Conservation (phyloP, 2,888 invertebrate genomes). For the Lysandra bellargus region DNA sequence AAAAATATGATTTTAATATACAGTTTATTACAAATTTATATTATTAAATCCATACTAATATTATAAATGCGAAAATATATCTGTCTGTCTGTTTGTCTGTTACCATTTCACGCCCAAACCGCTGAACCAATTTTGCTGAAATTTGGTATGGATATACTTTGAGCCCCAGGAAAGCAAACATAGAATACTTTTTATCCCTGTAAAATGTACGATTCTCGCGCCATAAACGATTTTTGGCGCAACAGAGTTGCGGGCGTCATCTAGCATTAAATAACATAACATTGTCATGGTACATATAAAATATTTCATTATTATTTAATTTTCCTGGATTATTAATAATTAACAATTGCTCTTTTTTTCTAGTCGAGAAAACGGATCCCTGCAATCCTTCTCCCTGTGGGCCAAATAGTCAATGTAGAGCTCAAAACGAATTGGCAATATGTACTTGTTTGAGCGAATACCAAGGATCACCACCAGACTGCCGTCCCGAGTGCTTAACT, state of each 20-base stretch:
- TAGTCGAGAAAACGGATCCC: constrained; percentile 64
- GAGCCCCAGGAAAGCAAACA: no score
- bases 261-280: not conserved
- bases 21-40: not conserved
- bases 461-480: constrained; percentile 85
- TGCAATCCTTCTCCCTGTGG: constrained; percentile 90
- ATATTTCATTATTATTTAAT: not conserved
- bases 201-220: no score
- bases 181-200: no score
- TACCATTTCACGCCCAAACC: no score
- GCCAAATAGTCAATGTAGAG: constrained; percentile 83
- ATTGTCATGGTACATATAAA: not conserved
- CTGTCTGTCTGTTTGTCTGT: no score
- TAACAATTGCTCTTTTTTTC: constrained; percentile 43
- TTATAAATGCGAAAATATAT: no score
- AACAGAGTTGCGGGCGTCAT: no score
- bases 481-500: constrained; percentile 85
- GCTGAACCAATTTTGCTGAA: no score
- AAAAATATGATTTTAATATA: not conserved
- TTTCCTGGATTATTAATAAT: not conserved
- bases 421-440: constrained; percentile 81
- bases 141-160: no score
- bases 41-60: not conserved
- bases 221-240: no score
- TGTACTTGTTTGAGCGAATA: constrained; percentile 86